A percentile compares a stretch with the other conserved stretches of the same genome.
These are phyloP conservation scores for Rhyacophila brunnea DNA, from an alignment of 1,140 invertebrate genomes.

Conservation along the genomic window DNA sequence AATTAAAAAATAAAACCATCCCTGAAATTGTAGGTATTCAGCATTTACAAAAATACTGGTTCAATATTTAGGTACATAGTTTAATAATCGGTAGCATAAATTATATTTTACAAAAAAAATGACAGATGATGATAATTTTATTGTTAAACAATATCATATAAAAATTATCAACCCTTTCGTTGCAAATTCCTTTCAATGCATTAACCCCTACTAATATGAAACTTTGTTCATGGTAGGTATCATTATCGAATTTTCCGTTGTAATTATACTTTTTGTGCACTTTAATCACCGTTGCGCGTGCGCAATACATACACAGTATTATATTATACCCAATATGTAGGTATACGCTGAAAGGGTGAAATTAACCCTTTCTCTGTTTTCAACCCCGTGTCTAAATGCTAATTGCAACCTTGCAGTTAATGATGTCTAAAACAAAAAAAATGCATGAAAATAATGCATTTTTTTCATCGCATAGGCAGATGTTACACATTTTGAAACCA, in stretches of 20 bases:
- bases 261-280: constrained; percentile 19
- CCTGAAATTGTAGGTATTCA: too few species aligned
- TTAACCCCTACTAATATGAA: too few species aligned
- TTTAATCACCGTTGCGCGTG: constrained; percentile 13
- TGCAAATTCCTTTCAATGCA: too few species aligned
- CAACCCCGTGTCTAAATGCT: constrained; percentile 26
- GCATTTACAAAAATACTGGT: too few species aligned
- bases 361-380: background rate
- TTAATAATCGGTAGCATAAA: too few species aligned
- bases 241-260: constrained; percentile 25
- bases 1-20: too few species aligned
- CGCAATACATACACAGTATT: background rate
- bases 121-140: too few species aligned
- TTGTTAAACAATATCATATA: too few species aligned
- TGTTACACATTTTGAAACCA: background rate
- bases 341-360: background rate
- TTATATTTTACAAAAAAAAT: too few species aligned
- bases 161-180: too few species aligned
- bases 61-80: too few species aligned
- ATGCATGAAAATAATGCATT: background rate
- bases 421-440: constrained; percentile 31
- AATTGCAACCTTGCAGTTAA: constrained; percentile 25
- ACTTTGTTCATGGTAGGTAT: background rate
- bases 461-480: constrained; percentile 6
- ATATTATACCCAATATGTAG: background rate